Evolutionary conservation across 2,113 vertebrate genomes (phyloP), one percentile per base, ranked within the genome.

Genomic region (Tragelaphus buxtoni): DNA sequence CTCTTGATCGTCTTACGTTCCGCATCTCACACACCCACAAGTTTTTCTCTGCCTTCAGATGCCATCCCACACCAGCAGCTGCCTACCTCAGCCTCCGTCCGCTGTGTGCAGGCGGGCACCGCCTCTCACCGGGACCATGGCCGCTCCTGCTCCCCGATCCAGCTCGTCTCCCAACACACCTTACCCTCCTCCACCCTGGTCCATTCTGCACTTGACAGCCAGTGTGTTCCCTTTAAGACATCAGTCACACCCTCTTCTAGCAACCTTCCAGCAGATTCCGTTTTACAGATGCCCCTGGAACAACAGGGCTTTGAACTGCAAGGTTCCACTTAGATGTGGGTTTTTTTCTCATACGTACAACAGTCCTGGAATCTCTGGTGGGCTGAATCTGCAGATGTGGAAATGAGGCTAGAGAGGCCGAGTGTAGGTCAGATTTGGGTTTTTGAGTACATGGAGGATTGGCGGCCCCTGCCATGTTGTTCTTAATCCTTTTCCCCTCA

Each of bases 31-130:
- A 20, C 17, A 9, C 56, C 22, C 14, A 3, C 32, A 65, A 3
- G 8, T 55, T 42, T 49, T 8, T 35, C 26, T 86, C 30, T 77
- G 6, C 60, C 58, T 89, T 92, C 58, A 30, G 24, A 30, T 17
- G 28, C 12, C 5, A 45, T 4, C 47, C 77, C 47, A 18, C 0
- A 55, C 20, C 45, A 56, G 1, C 18, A 26, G 12, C 28, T 81
- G 51, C 51, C 30, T 10, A 1, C 24, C 51, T 65, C 5, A 3
- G 0, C 47, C 12, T 32, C 39, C 14, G 7, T 0, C 6, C 17
- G 0, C 13, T 5, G 0, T 9, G n/a, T 58, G n/a, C 51, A 11
- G 0, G 26, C 11, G 9, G 9, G 7, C 39, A 1, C 32, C 2
- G 0, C n/a, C n/a, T 10, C 8, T 13, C 10, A 2, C 24, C 45